Conservation (phyloP, 2,888 invertebrate species). For the Lacanobia oleracea region DNA sequence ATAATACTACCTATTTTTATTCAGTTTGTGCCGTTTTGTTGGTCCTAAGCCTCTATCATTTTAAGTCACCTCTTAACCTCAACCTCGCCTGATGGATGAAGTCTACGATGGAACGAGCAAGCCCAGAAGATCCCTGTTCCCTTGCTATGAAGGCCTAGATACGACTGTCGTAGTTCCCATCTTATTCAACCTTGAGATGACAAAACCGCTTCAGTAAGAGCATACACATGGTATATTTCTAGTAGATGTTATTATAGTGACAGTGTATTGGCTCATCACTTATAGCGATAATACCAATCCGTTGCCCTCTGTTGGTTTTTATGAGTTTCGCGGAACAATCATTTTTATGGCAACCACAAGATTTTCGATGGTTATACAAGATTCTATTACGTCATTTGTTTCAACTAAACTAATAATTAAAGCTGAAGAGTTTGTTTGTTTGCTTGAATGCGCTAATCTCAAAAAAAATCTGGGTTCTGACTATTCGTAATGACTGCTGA, state of each 20-base stretch:
- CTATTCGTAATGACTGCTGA: no score
- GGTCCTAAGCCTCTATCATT: no score
- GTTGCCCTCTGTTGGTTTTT: conserved; percentile 57
- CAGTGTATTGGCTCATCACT: conserved; percentile 36
- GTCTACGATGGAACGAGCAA: no score
- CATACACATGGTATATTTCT: background rate
- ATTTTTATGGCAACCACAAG: conserved; percentile 42
- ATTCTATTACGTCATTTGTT: conserved; percentile 30
- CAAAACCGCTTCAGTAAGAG: background rate
- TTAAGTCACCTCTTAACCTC: no score
- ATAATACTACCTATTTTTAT: background rate
- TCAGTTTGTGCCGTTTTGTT: no score
- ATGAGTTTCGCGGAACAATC: conserved; percentile 54
- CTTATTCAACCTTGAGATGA: background rate
- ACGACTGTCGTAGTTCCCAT: background rate
- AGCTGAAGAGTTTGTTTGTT: no score
- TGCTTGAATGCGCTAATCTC: no score
- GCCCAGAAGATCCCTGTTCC: no score
- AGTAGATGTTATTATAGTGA: conserved; percentile 22
- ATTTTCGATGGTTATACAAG: conserved; percentile 27
- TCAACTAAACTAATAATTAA: no score
- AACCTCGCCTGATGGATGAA: no score
- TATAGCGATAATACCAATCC: conserved; percentile 32
- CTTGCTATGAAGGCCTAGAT: background rate
- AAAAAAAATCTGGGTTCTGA: no score